Base-by-base conservation (phyloP, 2,888 invertebrate species). In the Prenolepis imparis region DNA sequence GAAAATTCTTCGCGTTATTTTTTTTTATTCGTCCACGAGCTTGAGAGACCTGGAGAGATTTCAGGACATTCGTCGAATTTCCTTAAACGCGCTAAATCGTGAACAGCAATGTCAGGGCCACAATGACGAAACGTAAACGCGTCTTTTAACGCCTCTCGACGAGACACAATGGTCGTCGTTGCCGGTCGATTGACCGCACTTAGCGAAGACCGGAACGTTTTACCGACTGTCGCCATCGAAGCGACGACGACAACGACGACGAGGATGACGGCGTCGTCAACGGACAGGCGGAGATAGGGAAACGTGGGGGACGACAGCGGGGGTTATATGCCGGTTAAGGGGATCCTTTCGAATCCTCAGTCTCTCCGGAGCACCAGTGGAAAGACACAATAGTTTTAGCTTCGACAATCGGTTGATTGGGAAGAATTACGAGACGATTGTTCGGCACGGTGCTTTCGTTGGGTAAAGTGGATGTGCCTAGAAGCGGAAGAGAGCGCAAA, bases 371-470 rank as follows among this genome's bases (percentile, higher is more conserved):
- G 39, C 39, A 77, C 77, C 39, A 61, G 74, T 84, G 70, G 66
- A 88, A 89, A 86, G 90, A 90, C 90, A 93, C 93, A 93, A 93
- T 94, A 93, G 93, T 92, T 93, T 92, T 92, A 93, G 91, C 92
- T 90, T 91, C 89, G 91, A 93, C 92, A 92, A 92, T 94, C 91
- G 92, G 90, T 92, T 93, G 94, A 94, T 94, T 93, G 93, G 93
- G 90, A 94, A 92, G 92, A 93, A 93, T 93, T 92, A 92, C 91
- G 88, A 84, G 89, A 87, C 93, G 92, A 93, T 93, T 93, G 93
- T 93, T 92, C 92, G 90, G 84, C 84, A 85, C 86, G 82, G 83
- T 86, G 90, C 74, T 84, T 80, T 80, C 86, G 90, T 87, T 89
- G 89, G 89, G 90, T 87, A 89, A 90, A 91, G 91, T 90, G 90